A percentile compares a stretch with the other conserved stretches of the same genome.
phyloP scores from a whole-genome alignment of 2,888 invertebrate genomes.

The Drosophila subquinaria region DNA sequence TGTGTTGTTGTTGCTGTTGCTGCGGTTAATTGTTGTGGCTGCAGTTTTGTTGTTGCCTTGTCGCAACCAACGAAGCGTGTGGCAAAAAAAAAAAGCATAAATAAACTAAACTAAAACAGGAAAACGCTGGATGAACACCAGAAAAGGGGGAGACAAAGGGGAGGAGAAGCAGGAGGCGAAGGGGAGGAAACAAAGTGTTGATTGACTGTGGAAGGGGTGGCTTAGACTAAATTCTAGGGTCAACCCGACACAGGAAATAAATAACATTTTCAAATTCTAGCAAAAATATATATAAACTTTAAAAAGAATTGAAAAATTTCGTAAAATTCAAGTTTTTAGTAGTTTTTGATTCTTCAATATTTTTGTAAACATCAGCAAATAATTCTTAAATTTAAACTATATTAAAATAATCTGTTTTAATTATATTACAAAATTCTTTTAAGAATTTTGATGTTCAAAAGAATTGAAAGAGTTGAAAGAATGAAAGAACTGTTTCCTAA shows the following conservation, averaged over 20 bases:
- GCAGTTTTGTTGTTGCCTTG: slow-evolving; percentile 57
- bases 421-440: too few species aligned
- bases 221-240: neutral
- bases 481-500: too few species aligned
- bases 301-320: too few species aligned
- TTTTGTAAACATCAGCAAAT: too few species aligned
- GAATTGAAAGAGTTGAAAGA: too few species aligned
- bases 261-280: neutral
- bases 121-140: slow-evolving; percentile 6
- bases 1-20: slow-evolving; percentile 27
- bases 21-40: slow-evolving; percentile 53
- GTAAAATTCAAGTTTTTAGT: too few species aligned
- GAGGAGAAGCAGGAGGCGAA: neutral
- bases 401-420: too few species aligned
- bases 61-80: slow-evolving; percentile 65
- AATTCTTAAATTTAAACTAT: too few species aligned
- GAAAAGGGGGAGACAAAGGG: neutral
- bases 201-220: neutral
- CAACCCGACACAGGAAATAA: neutral
- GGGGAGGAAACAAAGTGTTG: neutral
- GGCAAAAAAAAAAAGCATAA: slow-evolving; percentile 21
- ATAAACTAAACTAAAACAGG: slow-evolving; percentile 6
- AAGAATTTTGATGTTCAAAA: too few species aligned
- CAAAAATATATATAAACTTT: too few species aligned
- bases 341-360: too few species aligned